Evolutionary conservation across 2,113 vertebrate genomes (phyloP).

Genomic region (Xiphophorus hellerii): DNA sequence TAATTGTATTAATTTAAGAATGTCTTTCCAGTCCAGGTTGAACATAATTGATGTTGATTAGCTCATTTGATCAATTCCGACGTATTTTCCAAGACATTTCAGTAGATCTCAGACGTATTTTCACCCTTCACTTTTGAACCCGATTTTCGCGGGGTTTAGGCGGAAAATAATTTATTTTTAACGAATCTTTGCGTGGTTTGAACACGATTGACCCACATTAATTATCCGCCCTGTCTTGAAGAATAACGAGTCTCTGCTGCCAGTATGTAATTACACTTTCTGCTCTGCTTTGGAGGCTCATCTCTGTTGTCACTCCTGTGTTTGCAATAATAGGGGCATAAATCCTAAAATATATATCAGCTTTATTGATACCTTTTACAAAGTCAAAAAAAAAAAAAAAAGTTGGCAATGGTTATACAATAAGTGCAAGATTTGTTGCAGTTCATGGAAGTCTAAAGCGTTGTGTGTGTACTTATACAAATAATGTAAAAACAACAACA

Average conservation of each 20-base stretch:
- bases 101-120: background rate
- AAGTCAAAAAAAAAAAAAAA: conserved; percentile 83
- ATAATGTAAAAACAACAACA: conserved; percentile 32
- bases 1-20: background rate
- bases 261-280: background rate
- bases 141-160: background rate
- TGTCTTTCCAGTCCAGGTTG: background rate
- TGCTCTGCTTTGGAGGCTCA: background rate
- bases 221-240: background rate
- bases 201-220: background rate
- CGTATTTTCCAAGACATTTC: background rate
- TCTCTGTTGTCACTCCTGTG: background rate
- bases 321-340: conserved; percentile 57
- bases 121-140: background rate
- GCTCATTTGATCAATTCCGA: background rate
- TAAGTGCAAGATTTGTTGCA: conserved; percentile 93
- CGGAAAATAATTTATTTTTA: background rate
- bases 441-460: conserved; percentile 81
- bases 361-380: conserved; percentile 94
- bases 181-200: background rate
- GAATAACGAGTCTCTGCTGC: background rate
- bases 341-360: conserved; percentile 86
- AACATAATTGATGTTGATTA: background rate
- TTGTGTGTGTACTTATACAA: conserved; percentile 78
- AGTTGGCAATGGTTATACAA: conserved; percentile 85